These are phyloP conservation scores for Diorhabda sublineata DNA, from an alignment of 1,140 invertebrate genomes.

Conservation along the genomic window DNA sequence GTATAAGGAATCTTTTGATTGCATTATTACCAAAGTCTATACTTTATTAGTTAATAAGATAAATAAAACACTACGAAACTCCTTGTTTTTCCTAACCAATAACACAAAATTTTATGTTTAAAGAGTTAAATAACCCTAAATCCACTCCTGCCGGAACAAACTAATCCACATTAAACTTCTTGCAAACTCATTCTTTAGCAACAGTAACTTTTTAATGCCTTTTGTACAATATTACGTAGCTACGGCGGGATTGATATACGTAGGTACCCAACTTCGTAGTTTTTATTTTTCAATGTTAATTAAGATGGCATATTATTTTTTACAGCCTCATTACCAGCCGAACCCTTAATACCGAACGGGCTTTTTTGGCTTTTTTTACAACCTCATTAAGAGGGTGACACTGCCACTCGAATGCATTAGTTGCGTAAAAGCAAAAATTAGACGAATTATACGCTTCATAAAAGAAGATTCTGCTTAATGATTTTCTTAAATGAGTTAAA, in stretches of 20 bases:
- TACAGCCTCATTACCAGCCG: slow-evolving; percentile 15
- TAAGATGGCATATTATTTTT: slow-evolving; percentile 20
- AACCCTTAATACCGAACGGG: slow-evolving; percentile 17
- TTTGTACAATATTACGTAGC: slow-evolving; percentile 16
- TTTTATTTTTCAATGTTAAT: slow-evolving; percentile 16
- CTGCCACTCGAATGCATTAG: slow-evolving; percentile 16
- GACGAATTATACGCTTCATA: slow-evolving; percentile 13
- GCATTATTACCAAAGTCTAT: too few species aligned
- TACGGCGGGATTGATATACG: slow-evolving; percentile 15
- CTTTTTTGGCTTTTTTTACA: slow-evolving; percentile 11
- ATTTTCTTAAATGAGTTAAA: background rate
- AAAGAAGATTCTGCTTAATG: slow-evolving; percentile 16
- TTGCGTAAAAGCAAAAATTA: slow-evolving; percentile 4
- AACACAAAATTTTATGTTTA: too few species aligned
- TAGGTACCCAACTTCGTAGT: slow-evolving; percentile 1
- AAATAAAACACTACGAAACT: too few species aligned
- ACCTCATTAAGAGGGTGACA: slow-evolving; percentile 21
- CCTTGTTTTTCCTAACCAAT: too few species aligned
- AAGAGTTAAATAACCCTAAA: too few species aligned
- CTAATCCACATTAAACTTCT: slow-evolving; percentile 32
- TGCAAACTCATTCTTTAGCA: slow-evolving; percentile 25
- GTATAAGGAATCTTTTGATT: too few species aligned
- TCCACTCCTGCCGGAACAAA: slow-evolving; percentile 8
- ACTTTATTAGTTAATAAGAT: too few species aligned
- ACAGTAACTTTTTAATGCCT: slow-evolving; percentile 25